Percentiles rank a stretch among this genome's conserved stretches.
phyloP scores from a whole-genome alignment of 2,797 vertebrate genomes.

The Limnodromus scolopaceus region DNA sequence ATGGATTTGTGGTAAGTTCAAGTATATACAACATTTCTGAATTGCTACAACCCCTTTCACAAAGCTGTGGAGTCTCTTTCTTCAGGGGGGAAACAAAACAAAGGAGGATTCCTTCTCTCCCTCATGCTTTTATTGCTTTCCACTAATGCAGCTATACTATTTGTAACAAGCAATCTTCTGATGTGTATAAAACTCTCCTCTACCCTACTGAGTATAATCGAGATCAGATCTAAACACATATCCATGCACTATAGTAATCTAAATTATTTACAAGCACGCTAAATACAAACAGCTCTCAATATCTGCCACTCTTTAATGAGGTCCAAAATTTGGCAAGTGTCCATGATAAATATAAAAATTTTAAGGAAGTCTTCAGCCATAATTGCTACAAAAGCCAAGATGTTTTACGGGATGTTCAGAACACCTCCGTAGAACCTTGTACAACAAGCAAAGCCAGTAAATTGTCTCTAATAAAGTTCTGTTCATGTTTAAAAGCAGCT shows the following conservation, averaged over 20 bases:
- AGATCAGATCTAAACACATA: slow-evolving; percentile 44
- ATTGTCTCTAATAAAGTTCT: neutral
- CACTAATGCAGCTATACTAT: neutral
- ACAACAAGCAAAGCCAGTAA: neutral
- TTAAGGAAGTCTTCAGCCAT: neutral
- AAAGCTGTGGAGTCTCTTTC: neutral
- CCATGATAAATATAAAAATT: neutral
- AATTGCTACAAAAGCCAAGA: neutral
- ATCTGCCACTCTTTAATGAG: neutral
- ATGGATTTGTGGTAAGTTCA: neutral
- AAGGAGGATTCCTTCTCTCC: neutral
- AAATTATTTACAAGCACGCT: slow-evolving; percentile 42
- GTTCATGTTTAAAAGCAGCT: neutral
- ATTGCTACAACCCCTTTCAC: neutral
- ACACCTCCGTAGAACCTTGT: neutral
- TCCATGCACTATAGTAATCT: neutral
- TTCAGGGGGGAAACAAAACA: neutral
- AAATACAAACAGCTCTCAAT: slow-evolving; percentile 36
- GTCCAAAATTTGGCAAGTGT: slow-evolving; percentile 2
- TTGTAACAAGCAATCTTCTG: slow-evolving; percentile 2
- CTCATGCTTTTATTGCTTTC: neutral
- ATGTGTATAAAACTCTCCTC: neutral
- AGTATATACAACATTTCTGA: neutral
- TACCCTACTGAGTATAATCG: neutral
- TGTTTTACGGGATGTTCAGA: neutral